phyloP scores from a whole-genome alignment of 2,888 invertebrate genomes.

The Leptopilina myrica region DNA sequence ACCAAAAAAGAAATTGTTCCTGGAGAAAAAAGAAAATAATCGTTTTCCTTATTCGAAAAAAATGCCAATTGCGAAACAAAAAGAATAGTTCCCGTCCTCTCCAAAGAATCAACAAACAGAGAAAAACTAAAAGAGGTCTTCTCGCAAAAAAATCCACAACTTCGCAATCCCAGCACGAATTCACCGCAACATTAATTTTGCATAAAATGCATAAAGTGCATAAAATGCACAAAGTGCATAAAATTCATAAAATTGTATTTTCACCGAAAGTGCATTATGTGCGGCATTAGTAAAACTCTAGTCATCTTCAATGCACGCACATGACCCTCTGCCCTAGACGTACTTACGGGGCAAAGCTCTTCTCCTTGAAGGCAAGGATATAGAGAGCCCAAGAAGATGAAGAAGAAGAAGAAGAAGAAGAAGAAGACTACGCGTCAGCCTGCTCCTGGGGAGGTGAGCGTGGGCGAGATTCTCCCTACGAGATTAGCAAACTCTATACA shows the following conservation, averaged over 20 bases:
- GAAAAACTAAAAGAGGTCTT: neutral
- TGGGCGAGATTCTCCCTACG: constrained; percentile 55
- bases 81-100: no score
- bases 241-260: constrained; percentile 1
- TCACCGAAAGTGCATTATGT: constrained; percentile 29
- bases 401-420: constrained; percentile 3
- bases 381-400: no score
- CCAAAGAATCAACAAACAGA: neutral
- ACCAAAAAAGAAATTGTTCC: no score
- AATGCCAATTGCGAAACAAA: no score
- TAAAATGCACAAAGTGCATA: neutral
- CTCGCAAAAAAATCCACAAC: neutral
- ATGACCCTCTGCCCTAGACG: constrained; percentile 37
- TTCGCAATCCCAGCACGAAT: constrained; percentile 20
- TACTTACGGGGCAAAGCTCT: constrained; percentile 16
- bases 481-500: constrained; percentile 47
- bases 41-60: no score
- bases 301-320: constrained; percentile 35
- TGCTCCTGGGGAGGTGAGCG: constrained; percentile 44
- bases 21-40: no score
- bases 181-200: neutral
- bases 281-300: constrained; percentile 28
- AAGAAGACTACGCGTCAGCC: constrained; percentile 24
- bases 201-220: constrained; percentile 23
- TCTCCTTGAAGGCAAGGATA: constrained; percentile 20